Evolutionary conservation across 2,113 vertebrate species (phyloP).

Genomic region (Octodon degus): DNA sequence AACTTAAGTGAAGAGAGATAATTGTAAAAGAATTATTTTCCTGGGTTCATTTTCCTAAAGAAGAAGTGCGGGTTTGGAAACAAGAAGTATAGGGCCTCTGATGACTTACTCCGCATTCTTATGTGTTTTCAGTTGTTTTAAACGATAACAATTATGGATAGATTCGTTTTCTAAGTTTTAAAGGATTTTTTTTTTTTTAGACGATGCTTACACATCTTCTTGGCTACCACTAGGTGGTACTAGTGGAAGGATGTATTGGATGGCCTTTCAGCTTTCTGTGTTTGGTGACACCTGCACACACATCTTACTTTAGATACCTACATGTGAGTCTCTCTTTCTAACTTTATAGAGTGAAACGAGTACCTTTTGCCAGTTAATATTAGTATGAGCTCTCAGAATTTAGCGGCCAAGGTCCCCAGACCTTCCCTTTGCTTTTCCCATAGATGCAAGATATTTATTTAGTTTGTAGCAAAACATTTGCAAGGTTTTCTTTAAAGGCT

Average conservation of each 20-base stretch:
- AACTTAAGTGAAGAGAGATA: neutral
- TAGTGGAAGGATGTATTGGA: constrained; percentile 64
- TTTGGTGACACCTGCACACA: neutral
- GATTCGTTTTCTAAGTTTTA: constrained; percentile 30
- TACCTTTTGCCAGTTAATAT: neutral
- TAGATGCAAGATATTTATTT: constrained; percentile 29
- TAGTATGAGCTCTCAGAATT: neutral
- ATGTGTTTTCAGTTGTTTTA: neutral
- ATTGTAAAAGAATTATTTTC: neutral
- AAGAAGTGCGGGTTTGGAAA: neutral
- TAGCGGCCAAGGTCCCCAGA: neutral
- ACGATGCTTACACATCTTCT: constrained; percentile 45
- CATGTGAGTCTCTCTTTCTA: neutral
- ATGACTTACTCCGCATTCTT: neutral
- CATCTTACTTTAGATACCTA: constrained; percentile 1
- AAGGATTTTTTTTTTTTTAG: constrained; percentile 50
- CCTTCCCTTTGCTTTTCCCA: neutral
- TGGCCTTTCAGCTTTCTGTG: neutral
- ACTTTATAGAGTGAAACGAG: neutral
- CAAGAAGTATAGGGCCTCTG: neutral
- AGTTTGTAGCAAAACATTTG: constrained; percentile 30
- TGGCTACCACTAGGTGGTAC: constrained; percentile 77
- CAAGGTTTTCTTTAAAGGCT: neutral
- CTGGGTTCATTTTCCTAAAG: neutral
- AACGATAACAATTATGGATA: neutral